Evolutionary conservation across 92 coral and sea anemone genomes (phyloP).

Genomic region (Scolanthus callimorphus): DNA sequence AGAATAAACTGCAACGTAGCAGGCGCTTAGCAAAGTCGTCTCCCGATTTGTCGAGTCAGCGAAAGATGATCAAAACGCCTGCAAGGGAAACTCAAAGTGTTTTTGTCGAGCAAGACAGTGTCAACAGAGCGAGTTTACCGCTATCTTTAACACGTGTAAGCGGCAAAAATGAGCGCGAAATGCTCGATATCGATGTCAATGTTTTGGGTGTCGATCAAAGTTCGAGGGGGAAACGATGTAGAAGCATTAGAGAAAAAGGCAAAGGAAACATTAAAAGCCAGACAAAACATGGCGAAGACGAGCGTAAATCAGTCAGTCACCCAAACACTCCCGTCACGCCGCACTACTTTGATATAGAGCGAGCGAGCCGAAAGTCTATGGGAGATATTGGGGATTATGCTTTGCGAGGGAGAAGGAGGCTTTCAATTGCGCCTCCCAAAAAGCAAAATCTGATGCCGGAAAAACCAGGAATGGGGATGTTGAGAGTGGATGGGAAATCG

Average conservation of each 20-base stretch:
- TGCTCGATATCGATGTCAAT: background rate
- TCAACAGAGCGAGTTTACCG: background rate
- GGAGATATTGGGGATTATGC: constrained; percentile 39
- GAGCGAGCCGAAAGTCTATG: constrained; percentile 31
- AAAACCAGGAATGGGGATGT: constrained; percentile 1
- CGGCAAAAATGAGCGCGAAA: background rate
- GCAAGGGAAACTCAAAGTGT: background rate
- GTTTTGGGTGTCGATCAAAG: background rate
- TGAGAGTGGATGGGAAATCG: constrained; percentile 62
- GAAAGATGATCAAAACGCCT: constrained; percentile 14
- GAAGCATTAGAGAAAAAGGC: background rate
- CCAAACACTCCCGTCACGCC: background rate
- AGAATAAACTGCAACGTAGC: constrained; percentile 31
- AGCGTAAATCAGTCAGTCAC: constrained; percentile 1
- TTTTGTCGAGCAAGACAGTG: constrained; percentile 1
- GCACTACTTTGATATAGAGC: constrained; percentile 5
- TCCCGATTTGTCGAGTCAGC: constrained; percentile 38
- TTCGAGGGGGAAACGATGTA: background rate
- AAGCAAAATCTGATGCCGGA: constrained; percentile 34
- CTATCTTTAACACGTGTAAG: background rate
- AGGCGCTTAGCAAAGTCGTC: constrained; percentile 57
- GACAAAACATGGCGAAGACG: background rate
- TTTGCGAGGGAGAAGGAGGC: constrained; percentile 1
- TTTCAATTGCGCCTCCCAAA: constrained; percentile 24
- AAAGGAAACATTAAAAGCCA: background rate